Base-by-base conservation (phyloP, 2,797 vertebrate species). In the Kryptopterus vitreolus region DNA sequence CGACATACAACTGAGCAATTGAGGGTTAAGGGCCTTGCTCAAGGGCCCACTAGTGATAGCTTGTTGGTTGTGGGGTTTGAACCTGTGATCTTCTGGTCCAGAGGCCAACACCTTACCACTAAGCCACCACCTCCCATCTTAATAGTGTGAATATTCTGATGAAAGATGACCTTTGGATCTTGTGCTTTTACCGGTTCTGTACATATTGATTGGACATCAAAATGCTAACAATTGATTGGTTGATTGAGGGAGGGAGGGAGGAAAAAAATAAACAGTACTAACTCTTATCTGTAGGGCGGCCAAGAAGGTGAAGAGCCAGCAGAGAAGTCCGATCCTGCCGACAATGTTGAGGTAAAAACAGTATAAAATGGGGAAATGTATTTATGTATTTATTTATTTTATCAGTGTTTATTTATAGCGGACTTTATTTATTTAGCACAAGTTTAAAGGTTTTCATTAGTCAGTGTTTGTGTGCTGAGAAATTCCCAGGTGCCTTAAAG, bases 261-360 rank as follows among this genome's bases (percentile, higher is more conserved):
- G 15, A 31, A 16, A 43, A 24, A 1, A 1, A 38, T 8, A 6
- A 1, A 7, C 46, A 18, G 11, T 20, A 29, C 50, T 50, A 22
- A 77, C 3, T 71, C 66, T 62, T 43, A 52, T 59, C 26, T 26
- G 83, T 61, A 83, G 70, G 38, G 20, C 43, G 18, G 73, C 53
- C 84, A 81, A 81, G 87, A 88, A 72, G 61, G 57, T 52, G 83
- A 87, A 58, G 63, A 80, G 79, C 46, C 80, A 59, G 31, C 72
- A 9, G 87, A 84, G 8, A 61, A 87, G 24, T 76, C 71, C 20
- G 84, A 84, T 76, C 31, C 82, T 31, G 85, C 83, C 61, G 65
- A 77, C 18, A 84, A 85, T 26, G 61, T 46, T 46, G 85, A 93
- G 92, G 93, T 94, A 85, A 92, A n/a, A 87, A 62, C 18, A 5